Conservation (phyloP, 2,797 vertebrate genomes). For the Amblyraja radiata region DNA sequence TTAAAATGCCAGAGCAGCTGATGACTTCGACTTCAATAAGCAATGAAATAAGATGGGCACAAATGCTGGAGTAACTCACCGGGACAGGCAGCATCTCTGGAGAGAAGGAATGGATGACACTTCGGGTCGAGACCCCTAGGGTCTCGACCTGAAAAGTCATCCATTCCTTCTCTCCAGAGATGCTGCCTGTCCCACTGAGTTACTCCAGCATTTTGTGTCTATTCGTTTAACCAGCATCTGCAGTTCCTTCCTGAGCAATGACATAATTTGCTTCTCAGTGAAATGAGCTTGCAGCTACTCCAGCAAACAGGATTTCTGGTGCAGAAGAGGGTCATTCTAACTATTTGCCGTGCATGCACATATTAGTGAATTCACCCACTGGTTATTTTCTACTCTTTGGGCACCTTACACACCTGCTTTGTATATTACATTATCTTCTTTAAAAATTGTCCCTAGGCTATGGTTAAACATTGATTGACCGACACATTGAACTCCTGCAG, state of each 20-base stretch:
- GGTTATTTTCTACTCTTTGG: background rate
- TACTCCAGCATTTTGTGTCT: no score
- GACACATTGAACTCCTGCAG: background rate
- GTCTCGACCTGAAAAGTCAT: no score
- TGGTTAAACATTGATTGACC: background rate
- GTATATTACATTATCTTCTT: background rate
- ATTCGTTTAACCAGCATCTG: no score
- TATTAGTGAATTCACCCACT: background rate
- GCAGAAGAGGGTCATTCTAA: background rate
- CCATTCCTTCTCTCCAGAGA: no score
- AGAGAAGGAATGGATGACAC: no score
- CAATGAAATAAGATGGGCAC: no score
- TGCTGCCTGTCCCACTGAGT: no score
- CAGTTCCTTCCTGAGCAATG: no score
- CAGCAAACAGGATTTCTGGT: background rate
- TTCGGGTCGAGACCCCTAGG: no score
- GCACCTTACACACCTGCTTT: background rate
- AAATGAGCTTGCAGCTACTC: background rate
- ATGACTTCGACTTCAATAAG: background rate
- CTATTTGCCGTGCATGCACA: background rate
- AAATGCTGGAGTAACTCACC: no score
- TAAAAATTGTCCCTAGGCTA: background rate
- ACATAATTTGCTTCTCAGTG: background rate
- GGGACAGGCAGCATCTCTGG: no score
- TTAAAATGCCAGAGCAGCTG: background rate